Base-by-base conservation (phyloP, 2,113 vertebrate species). In the Sigmodon hispidus region DNA sequence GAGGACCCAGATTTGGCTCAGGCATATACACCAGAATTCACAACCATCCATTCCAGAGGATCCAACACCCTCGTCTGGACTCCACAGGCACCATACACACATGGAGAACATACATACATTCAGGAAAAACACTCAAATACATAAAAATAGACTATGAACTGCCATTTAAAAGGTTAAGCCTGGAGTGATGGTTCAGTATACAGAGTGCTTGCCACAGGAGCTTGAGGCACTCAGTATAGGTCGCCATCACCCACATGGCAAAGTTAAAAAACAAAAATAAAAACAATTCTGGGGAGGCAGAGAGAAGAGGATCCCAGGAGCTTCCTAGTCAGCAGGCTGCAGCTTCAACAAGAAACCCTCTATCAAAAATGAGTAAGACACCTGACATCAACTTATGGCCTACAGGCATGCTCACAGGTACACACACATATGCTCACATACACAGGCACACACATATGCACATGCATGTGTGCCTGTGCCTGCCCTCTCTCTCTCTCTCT, bases 371-470 rank as follows among this genome's bases (percentile, higher is more conserved):
- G 26, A 84, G 16, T 43, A 40, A 61, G 40, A 65, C 16, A 45
- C 29, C 40, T 19, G 40, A 43, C 59, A 63, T 63, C 57, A 84
- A 48, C 59, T 65, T 19, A 40, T 65, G 26, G 26, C 31, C 10
- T 36, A 22, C 11, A 63, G 10, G 7, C 34, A 21, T 2, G 22
- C 2, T 15, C 12, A 7, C 11, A n/a, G n/a, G n/a, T n/a, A 3
- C 15, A 36, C 2, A 6, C 5, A 2, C 40, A 63, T n/a, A n/a
- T n/a, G n/a, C n/a, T n/a, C 2, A 7, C 36, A 26, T 9, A 29
- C 57, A 84, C 12, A 21, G 1, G 19, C 10, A 52, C 50, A 22
- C 1, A 0, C 5, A 22, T 10, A 59, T 6, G 59, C 26, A 31
- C 5, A 17, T 55, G 61, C n/a, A 9, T n/a, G n/a, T n/a, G n/a